Conservation (phyloP, 2,113 vertebrate genomes). For the Tyto alba region DNA sequence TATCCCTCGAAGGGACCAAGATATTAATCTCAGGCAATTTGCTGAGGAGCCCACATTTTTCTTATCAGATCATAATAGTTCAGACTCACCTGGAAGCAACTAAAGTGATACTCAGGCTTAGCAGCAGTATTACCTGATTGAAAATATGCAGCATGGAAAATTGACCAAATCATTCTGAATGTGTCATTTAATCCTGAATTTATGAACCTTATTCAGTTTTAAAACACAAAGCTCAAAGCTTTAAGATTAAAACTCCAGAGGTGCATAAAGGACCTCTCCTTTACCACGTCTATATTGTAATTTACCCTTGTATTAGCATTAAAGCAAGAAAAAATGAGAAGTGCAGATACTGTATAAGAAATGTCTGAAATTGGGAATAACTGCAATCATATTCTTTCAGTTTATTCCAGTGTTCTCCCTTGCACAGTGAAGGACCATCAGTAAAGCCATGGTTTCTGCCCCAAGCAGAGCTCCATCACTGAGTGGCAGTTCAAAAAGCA, state of each 20-base stretch:
- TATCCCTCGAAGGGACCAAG: not conserved
- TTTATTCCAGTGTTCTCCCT: not conserved
- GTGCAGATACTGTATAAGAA: not conserved
- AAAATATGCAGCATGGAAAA: not conserved
- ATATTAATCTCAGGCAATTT: not conserved
- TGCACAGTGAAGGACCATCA: not conserved
- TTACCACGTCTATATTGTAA: not conserved
- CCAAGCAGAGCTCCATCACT: not conserved
- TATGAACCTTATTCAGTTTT: not conserved
- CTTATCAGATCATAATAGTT: not conserved
- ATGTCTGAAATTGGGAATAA: not conserved
- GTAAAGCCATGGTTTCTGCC: not conserved
- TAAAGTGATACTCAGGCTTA: not conserved
- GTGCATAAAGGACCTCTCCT: not conserved
- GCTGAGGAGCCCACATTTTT: not conserved
- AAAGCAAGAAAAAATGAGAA: not conserved
- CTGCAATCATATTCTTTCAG: not conserved
- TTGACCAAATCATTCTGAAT: not conserved
- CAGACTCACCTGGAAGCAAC: not conserved
- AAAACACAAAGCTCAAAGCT: not conserved
- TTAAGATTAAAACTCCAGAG: not conserved
- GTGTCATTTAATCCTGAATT: not conserved
- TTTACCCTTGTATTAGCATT: conserved; percentile 2
- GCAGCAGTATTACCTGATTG: not conserved
- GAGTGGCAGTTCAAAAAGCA: not conserved